phyloP scores from a whole-genome alignment of 2,113 vertebrate genomes.

The Leptodactylus fuscus region DNA sequence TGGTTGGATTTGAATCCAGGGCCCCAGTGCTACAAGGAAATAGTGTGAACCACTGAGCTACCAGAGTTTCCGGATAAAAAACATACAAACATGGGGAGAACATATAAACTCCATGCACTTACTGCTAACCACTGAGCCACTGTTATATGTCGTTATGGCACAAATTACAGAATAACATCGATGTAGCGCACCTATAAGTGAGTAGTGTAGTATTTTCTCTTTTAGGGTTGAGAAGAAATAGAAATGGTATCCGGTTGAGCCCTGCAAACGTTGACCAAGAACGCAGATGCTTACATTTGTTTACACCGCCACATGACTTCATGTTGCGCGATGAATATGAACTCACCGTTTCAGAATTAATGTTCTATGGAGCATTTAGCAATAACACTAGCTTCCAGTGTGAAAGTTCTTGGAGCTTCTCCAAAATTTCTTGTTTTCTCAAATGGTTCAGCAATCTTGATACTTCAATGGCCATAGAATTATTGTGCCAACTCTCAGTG shows the following conservation, averaged over 20 bases:
- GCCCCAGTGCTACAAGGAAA: too few relatives aligned
- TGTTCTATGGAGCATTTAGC: slow-evolving; percentile 19
- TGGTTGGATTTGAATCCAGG: too few relatives aligned
- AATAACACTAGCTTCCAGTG: not conserved
- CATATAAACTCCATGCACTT: too few relatives aligned
- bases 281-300: not conserved
- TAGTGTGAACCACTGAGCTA: too few relatives aligned
- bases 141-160: too few relatives aligned
- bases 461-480: not conserved
- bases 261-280: not conserved
- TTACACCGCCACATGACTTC: not conserved
- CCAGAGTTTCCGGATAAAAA: too few relatives aligned
- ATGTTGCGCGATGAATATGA: not conserved
- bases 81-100: too few relatives aligned
- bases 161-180: too few relatives aligned
- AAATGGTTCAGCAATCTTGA: not conserved
- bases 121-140: too few relatives aligned
- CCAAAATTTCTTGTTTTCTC: slow-evolving; percentile 9
- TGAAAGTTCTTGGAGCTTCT: not conserved
- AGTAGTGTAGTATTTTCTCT: too few relatives aligned
- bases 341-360: not conserved
- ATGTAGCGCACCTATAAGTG: too few relatives aligned
- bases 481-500: not conserved
- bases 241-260: not conserved
- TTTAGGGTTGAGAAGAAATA: too few relatives aligned